Conservation (phyloP, 1,140 invertebrate genomes). For the Andricus grossulariae region DNA sequence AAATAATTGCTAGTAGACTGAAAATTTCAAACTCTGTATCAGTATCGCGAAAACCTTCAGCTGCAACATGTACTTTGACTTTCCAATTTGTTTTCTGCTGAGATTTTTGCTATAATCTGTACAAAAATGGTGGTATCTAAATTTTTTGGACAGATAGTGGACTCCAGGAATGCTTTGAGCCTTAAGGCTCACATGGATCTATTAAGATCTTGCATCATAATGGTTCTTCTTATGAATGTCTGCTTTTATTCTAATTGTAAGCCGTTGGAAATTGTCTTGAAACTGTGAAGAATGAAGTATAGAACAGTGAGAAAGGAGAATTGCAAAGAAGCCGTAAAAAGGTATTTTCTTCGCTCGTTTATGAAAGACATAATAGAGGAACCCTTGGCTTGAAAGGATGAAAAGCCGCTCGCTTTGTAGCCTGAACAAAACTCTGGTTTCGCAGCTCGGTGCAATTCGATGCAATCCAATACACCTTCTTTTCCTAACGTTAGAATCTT, state of each 20-base stretch:
- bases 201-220: constrained; percentile 23
- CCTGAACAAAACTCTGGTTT: constrained; percentile 18
- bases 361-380: constrained; percentile 28
- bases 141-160: background rate
- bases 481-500: too few species aligned
- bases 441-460: constrained; percentile 19
- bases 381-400: constrained; percentile 19
- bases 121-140: background rate
- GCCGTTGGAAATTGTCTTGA: constrained; percentile 10
- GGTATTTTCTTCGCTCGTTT: constrained; percentile 25
- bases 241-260: background rate
- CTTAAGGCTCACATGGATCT: background rate
- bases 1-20: too few species aligned
- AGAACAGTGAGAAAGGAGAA: constrained; percentile 10
- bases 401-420: constrained; percentile 20
- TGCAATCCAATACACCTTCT: constrained; percentile 5
- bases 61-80: too few species aligned
- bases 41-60: too few species aligned
- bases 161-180: background rate
- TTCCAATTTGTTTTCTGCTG: too few species aligned
- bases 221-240: background rate
- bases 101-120: too few species aligned
- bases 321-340: constrained; percentile 20
- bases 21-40: too few species aligned
- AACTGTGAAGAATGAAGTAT: constrained; percentile 7